A percentile compares a stretch with the other conserved stretches of the same genome.
Evolutionary conservation across 2,797 vertebrate species (phyloP).

Genomic region (Melanotaenia trifasciata): DNA sequence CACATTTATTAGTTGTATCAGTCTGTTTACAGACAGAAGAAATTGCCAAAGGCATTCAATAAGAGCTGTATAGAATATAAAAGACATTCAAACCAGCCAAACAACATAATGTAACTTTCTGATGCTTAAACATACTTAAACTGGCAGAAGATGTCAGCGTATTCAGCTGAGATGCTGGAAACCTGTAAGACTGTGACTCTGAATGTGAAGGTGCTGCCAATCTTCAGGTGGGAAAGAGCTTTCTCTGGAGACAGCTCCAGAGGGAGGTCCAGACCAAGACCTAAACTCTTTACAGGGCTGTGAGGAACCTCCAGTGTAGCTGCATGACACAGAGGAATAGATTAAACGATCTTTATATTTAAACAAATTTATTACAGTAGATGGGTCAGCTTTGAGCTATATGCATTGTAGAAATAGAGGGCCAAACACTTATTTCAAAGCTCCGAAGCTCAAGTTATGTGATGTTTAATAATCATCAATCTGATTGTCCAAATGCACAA

Average conservation of each 20-base stretch:
- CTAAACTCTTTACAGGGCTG: constrained; percentile 85
- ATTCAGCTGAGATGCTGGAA: constrained; percentile 97
- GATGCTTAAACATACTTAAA: constrained; percentile 89
- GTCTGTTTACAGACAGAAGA: not conserved
- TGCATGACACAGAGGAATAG: constrained; percentile 23
- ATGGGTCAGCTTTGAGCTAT: not conserved
- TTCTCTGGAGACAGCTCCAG: constrained; percentile 81
- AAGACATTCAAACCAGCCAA: not conserved
- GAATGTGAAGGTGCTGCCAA: constrained; percentile 97
- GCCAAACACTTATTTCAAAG: not conserved
- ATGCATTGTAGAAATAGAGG: not conserved
- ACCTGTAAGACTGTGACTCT: constrained; percentile 97
- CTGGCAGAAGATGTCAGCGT: constrained; percentile 99
- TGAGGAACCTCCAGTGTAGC: constrained; percentile 84
- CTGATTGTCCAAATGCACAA: not conserved
- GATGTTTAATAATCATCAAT: not conserved
- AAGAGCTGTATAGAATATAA: not conserved
- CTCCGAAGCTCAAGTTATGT: not conserved
- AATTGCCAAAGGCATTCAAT: not conserved
- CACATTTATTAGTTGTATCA: not conserved
- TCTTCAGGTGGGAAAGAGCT: constrained; percentile 88
- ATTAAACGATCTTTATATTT: not conserved
- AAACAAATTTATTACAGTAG: not conserved
- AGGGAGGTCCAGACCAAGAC: constrained; percentile 73
- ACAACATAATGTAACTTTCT: not conserved